Percentiles rank a stretch among this genome's conserved stretches.
phyloP scores from a whole-genome alignment of 2,113 vertebrate species.

The Lycocorax pyrrhopterus region DNA sequence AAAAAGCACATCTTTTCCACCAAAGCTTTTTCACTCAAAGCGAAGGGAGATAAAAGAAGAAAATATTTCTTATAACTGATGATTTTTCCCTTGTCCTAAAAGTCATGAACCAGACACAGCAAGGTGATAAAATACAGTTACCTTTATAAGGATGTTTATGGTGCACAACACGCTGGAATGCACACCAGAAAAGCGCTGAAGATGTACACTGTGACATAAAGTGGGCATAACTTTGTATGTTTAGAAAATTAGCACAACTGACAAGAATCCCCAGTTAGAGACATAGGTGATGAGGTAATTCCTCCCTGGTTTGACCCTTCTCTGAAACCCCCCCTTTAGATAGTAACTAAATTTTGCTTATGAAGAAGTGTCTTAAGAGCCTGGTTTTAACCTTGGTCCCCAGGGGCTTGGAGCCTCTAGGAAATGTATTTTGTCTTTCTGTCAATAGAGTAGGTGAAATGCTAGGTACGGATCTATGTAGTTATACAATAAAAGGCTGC shows the following conservation, averaged over 20 bases:
- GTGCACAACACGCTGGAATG: background rate
- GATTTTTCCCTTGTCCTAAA: background rate
- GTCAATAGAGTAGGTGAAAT: background rate
- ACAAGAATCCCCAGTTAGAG: background rate
- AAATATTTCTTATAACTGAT: background rate
- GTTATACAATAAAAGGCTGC: background rate
- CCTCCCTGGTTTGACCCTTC: background rate
- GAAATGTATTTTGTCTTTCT: background rate
- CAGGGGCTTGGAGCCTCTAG: background rate
- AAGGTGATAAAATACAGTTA: background rate
- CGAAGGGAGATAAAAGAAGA: background rate
- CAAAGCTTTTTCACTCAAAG: background rate
- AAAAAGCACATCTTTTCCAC: background rate
- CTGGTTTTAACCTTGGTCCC: background rate
- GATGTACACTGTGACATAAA: background rate
- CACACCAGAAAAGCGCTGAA: fast-evolving
- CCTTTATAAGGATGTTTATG: background rate
- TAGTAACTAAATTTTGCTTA: background rate
- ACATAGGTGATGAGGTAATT: no score
- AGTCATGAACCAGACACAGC: background rate
- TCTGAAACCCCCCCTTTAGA: background rate
- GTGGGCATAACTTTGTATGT: background rate
- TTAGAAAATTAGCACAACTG: background rate
- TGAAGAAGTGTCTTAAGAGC: background rate
- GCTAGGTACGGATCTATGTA: fast-evolving